These are phyloP conservation scores for Mongoloraphidia duomilia DNA, from an alignment of 2,888 invertebrate genomes.

Conservation along the genomic window DNA sequence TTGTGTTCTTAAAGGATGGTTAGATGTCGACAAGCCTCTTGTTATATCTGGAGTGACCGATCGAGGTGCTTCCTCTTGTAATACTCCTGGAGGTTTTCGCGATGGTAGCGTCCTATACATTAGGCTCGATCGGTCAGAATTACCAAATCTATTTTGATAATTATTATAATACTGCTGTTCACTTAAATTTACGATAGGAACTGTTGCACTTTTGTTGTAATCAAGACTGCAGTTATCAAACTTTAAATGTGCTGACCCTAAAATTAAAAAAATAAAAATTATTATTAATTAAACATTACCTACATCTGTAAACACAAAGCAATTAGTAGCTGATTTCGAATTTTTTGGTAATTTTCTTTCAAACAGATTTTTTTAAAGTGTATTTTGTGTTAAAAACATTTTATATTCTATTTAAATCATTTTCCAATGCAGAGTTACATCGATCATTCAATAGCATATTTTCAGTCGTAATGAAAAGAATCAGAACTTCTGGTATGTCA, in stretches of 20 bases:
- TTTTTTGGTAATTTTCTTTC: background rate
- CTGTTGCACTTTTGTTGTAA: constrained; percentile 18
- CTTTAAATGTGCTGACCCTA: constrained; percentile 5
- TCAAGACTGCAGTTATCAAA: background rate
- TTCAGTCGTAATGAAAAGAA: no score
- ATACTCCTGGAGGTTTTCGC: constrained; percentile 29
- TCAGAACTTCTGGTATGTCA: no score
- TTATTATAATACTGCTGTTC: constrained; percentile 23
- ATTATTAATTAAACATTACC: constrained; percentile 23
- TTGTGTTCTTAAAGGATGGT: no score
- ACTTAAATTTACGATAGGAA: constrained; percentile 9
- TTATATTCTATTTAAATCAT: no score
- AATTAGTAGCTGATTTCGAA: background rate
- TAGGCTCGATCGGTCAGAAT: constrained; percentile 17
- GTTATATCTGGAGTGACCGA: constrained; percentile 39
- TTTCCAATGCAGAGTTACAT: no score
- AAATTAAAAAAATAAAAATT: background rate
- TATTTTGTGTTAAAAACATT: background rate
- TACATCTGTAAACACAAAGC: constrained; percentile 5
- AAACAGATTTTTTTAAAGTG: background rate
- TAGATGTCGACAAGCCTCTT: constrained; percentile 23
- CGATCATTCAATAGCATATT: no score
- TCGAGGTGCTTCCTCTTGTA: constrained; percentile 26
- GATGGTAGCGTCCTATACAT: constrained; percentile 31
- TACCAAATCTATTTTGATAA: constrained; percentile 14